Evolutionary conservation across 2,797 vertebrate genomes (phyloP), one percentile per base, ranked within the genome.

Genomic region (Tiaroga cobitis): DNA sequence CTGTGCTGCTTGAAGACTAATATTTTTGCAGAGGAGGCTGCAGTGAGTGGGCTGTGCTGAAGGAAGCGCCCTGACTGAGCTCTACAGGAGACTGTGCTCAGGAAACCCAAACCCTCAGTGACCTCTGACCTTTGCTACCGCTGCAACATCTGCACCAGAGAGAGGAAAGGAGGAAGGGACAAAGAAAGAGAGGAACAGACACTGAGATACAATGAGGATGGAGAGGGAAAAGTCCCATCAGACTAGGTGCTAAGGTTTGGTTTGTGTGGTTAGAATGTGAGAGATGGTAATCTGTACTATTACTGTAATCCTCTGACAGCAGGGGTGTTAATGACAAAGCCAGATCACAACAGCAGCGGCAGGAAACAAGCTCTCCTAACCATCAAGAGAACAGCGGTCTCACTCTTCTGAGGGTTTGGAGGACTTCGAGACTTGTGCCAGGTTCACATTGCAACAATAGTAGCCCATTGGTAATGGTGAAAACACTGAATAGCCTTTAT

Each of bases 101-200:
- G 92, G 94, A 95, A 95, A 93, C 89, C 91, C 90, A 94, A 95
- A 94, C 92, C 93, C 92, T 88, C 84, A 41, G 63, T 88, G 89
- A 94, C 92, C 93, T 91, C 86, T 94, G 92, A 92, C 92, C 94
- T 89, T 85, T 90, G 93, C 93, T 94, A 93, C 92, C 91, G 91
- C 91, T 92, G 83, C 90, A 92, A 94, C 93, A 94, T 91, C 81
- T 92, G 91, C 85, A 90, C 84, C 70, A 81, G 43, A 84, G 65
- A 87, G 54, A 59, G 49, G 65, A 61, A 65, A 75, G 81, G 8
- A 68, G 74, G 61, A 34, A 72, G 19, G 51, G 59, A 63, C 24
- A 75, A 6, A 43, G 65, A 85, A 10, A 56, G 70, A 85, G 79
- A 69, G 49, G 19, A 41, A 70, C 19, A 77, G 82, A 76, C 61